Evolutionary conservation across 2,113 vertebrate species (phyloP).

Genomic region (Heptranchias perlo): DNA sequence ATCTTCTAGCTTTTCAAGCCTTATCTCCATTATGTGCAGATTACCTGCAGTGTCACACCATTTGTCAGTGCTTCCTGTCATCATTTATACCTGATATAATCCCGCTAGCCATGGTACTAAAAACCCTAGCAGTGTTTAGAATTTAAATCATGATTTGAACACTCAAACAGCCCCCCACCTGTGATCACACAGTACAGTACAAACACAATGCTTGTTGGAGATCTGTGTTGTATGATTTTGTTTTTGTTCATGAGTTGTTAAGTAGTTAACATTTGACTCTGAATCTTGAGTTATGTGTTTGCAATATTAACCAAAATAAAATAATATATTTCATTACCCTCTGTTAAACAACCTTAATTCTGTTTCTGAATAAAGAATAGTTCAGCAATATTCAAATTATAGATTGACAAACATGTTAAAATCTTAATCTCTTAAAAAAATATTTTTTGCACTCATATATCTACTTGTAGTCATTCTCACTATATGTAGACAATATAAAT

Average conservation of each 20-base stretch:
- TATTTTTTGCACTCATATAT: neutral
- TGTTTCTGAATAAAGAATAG: neutral
- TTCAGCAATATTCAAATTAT: neutral
- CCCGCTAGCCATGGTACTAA: neutral
- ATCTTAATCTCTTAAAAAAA: neutral
- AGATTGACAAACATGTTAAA: neutral
- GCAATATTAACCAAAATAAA: neutral
- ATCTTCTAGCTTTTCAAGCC: neutral
- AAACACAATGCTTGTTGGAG: neutral
- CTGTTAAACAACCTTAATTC: neutral
- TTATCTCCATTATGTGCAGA: neutral
- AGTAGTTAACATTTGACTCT: slow-evolving; percentile 9
- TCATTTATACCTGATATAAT: slow-evolving; percentile 35
- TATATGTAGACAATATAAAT: neutral
- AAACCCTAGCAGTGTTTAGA: slow-evolving; percentile 13
- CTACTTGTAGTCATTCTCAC: neutral
- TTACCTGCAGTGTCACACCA: neutral
- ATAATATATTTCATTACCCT: neutral
- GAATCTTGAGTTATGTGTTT: slow-evolving; percentile 6
- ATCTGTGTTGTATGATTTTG: neutral
- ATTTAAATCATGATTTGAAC: slow-evolving; percentile 30
- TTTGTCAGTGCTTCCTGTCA: neutral
- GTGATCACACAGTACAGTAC: neutral
- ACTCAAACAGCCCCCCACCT: neutral
- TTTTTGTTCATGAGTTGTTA: no score